Percentiles rank a stretch among this genome's conserved stretches.
Evolutionary conservation across 2,113 vertebrate genomes (phyloP).

Genomic region (Falco punctatus): DNA sequence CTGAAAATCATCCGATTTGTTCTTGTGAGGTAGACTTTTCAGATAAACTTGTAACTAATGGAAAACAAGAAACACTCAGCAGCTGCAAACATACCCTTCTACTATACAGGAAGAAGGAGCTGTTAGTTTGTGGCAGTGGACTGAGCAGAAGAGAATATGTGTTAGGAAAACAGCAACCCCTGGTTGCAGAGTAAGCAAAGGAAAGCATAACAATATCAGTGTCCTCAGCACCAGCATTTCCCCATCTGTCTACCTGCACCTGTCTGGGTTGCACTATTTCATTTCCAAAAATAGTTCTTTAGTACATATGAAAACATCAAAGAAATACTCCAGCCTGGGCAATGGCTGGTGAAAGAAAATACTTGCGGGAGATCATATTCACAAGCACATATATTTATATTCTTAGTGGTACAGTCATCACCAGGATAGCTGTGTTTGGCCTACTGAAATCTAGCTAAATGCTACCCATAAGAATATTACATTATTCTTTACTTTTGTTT

Average conservation of each 20-base stretch:
- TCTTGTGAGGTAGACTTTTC: neutral
- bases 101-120: neutral
- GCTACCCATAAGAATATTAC: neutral
- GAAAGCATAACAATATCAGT: neutral
- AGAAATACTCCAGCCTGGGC: neutral
- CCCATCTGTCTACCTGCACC: neutral
- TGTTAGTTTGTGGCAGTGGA: neutral
- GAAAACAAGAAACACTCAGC: neutral
- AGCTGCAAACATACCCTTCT: neutral
- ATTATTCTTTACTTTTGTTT: neutral
- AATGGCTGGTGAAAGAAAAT: fast-evolving
- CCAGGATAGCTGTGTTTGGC: neutral
- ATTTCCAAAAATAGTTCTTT: neutral
- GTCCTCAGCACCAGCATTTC: fast-evolving
- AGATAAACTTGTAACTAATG: neutral
- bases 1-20: neutral
- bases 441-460: neutral
- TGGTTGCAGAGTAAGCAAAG: neutral
- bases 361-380: neutral
- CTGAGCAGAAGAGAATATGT: neutral
- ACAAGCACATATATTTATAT: neutral
- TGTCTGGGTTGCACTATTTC: neutral
- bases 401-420: neutral
- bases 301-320: neutral
- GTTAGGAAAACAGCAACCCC: neutral